Evolutionary conservation across 1,140 invertebrate genomes (phyloP).

Genomic region (Formica exsecta): DNA sequence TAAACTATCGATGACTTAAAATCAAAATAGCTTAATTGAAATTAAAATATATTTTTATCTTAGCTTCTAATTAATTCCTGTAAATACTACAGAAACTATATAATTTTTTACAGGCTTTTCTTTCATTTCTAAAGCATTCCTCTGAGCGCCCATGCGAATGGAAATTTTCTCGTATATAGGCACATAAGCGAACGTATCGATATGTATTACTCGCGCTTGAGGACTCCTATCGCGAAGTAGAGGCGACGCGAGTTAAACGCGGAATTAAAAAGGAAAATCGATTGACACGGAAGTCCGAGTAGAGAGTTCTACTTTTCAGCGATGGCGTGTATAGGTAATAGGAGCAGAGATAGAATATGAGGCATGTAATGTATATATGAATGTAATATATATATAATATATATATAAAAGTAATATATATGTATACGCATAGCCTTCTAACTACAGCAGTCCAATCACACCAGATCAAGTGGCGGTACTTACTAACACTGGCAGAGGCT

Average conservation of each 20-base stretch:
- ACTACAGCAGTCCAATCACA: slow-evolving; percentile 88
- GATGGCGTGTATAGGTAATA: slow-evolving; percentile 52
- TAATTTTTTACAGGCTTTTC: not conserved
- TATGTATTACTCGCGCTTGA: slow-evolving; percentile 50
- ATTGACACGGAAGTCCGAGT: slow-evolving; percentile 40
- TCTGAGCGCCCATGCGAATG: slow-evolving; percentile 45
- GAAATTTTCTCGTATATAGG: slow-evolving; percentile 21
- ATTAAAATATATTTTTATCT: not conserved
- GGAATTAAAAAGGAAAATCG: slow-evolving; percentile 36
- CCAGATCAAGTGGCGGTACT: slow-evolving; percentile 91
- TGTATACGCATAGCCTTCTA: slow-evolving; percentile 86
- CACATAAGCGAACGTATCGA: slow-evolving; percentile 47
- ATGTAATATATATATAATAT: slow-evolving; percentile 23
- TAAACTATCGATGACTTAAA: not conserved
- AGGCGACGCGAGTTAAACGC: not conserved
- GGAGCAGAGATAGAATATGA: slow-evolving; percentile 46
- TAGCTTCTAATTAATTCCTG: not conserved
- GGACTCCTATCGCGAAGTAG: slow-evolving; percentile 12
- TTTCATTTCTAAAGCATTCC: slow-evolving; percentile 44
- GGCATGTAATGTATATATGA: slow-evolving; percentile 57
- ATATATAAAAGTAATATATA: slow-evolving; percentile 66
- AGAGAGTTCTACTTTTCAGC: slow-evolving; percentile 64
- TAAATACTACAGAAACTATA: not conserved
- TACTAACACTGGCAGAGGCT: slow-evolving; percentile 98
- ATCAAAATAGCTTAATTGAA: not conserved